phyloP scores from a whole-genome alignment of 2,113 vertebrate species.

The Myxocyprinus asiaticus region DNA sequence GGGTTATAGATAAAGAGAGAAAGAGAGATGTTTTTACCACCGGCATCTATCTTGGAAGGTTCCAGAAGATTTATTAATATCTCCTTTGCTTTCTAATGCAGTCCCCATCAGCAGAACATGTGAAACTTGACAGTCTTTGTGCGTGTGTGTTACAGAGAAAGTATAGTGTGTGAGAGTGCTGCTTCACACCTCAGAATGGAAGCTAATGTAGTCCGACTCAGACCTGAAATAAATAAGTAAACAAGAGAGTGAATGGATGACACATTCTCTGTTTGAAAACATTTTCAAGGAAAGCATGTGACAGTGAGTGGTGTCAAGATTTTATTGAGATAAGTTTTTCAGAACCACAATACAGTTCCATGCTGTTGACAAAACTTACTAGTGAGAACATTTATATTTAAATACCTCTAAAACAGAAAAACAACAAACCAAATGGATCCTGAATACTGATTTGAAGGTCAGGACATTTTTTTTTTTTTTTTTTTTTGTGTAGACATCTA shows the following conservation, averaged over 20 bases:
- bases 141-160: background rate
- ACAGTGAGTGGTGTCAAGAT: slow-evolving; percentile 25
- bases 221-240: slow-evolving; percentile 30
- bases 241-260: background rate
- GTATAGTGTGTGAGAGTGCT: slow-evolving; percentile 7
- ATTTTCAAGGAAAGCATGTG: background rate
- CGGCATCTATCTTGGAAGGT: background rate
- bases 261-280: slow-evolving; percentile 20
- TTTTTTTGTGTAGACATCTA: background rate
- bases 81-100: slow-evolving; percentile 67
- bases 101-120: background rate
- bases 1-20: slow-evolving; percentile 29
- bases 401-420: background rate
- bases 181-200: slow-evolving; percentile 34
- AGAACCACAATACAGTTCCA: background rate
- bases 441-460: background rate
- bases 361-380: background rate
- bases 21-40: slow-evolving; percentile 29
- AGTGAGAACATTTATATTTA: background rate
- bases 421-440: background rate
- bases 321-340: background rate
- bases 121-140: slow-evolving; percentile 11
- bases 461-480: background rate
- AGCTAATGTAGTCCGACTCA: slow-evolving; percentile 46
- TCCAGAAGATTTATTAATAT: slow-evolving; percentile 67